Percentiles rank a stretch among this genome's conserved stretches.
Evolutionary conservation across 2,888 invertebrate genomes (phyloP).

Genomic region (Poecilus cupreus): DNA sequence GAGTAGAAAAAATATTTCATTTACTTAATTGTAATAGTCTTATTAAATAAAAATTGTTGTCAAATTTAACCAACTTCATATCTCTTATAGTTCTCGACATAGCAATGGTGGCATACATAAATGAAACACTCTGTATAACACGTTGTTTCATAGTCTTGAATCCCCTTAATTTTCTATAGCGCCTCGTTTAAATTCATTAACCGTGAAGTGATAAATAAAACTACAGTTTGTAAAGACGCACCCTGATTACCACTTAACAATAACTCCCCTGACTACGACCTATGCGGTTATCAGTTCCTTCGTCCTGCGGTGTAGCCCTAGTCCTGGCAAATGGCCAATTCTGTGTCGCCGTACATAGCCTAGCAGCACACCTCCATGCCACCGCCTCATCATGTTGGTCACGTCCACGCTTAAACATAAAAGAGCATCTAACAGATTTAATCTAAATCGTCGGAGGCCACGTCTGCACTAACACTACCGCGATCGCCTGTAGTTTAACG

Average conservation of each 20-base stretch:
- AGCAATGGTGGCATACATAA: no score
- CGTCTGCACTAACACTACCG: neutral
- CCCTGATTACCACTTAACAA: neutral
- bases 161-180: no score
- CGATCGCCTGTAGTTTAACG: neutral
- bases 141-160: no score
- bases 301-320: neutral
- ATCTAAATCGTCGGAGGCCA: neutral
- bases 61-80: no score
- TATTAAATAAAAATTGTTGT: no score
- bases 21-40: no score
- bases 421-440: slow-evolving; percentile 41
- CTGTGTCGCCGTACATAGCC: neutral
- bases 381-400: neutral
- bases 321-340: slow-evolving; percentile 44
- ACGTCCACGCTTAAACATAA: slow-evolving; percentile 40
- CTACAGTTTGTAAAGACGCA: neutral
- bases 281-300: neutral
- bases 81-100: no score
- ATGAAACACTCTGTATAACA: no score
- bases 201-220: no score
- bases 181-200: neutral
- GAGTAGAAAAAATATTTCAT: no score
- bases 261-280: neutral
- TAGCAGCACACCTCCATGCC: no score